Evolutionary conservation across 2,797 vertebrate genomes (phyloP).

Genomic region (Sternotherus odoratus): DNA sequence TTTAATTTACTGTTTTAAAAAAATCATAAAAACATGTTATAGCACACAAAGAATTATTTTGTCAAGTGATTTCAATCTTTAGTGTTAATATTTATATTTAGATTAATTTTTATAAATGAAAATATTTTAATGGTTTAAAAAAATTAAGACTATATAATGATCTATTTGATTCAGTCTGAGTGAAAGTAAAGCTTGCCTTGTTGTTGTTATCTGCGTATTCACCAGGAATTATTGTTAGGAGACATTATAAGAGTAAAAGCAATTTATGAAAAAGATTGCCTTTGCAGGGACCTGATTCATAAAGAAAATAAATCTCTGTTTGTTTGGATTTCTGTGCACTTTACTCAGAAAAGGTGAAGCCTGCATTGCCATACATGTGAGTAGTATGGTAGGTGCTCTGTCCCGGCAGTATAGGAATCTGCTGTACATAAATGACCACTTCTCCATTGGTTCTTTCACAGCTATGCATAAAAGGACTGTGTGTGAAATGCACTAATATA

Average conservation of each 20-base stretch:
- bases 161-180: conserved; percentile 74
- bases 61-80: conserved; percentile 84
- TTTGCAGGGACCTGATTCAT: conserved; percentile 64
- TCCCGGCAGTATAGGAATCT: background rate
- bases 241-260: conserved; percentile 79
- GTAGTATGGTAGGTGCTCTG: background rate
- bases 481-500: background rate
- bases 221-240: conserved; percentile 75
- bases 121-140: conserved; percentile 82
- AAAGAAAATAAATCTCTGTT: conserved; percentile 40
- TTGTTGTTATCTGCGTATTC: conserved; percentile 76
- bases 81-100: conserved; percentile 87
- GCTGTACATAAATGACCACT: background rate
- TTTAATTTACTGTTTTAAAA: conserved; percentile 81
- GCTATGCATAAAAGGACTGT: background rate
- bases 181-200: conserved; percentile 80
- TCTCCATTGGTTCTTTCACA: fast-evolving
- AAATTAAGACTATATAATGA: conserved; percentile 67
- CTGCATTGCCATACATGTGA: background rate
- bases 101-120: conserved; percentile 87
- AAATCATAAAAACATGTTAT: conserved; percentile 79
- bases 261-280: conserved; percentile 72
- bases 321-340: conserved; percentile 38
- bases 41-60: conserved; percentile 85
- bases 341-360: fast-evolving